These are phyloP conservation scores for Littorina saxatilis DNA, from an alignment of 1,140 invertebrate genomes.

Conservation along the genomic window DNA sequence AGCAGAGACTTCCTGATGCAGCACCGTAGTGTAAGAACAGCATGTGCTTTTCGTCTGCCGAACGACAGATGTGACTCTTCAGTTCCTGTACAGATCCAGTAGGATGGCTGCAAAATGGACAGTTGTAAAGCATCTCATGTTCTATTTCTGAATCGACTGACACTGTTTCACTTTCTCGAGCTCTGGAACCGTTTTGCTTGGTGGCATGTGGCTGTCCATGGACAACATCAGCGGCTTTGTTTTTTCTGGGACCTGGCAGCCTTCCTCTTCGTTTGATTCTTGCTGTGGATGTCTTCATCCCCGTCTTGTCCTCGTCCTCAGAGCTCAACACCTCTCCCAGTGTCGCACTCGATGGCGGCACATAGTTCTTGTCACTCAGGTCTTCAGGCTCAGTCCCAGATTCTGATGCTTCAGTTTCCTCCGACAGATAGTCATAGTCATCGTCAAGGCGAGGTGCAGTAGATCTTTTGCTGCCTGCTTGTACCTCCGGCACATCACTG, in stretches of 20 bases:
- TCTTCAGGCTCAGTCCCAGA: not conserved
- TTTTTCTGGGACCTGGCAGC: too few species aligned
- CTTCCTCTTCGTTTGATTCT: too few species aligned
- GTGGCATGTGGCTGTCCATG: not conserved
- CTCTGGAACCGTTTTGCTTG: not conserved
- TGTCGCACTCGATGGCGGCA: not conserved
- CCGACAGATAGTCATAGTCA: slow-evolving; percentile 2
- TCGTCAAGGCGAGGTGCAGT: not conserved
- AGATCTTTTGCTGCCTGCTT: not conserved
- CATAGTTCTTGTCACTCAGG: not conserved
- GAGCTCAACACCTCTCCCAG: not conserved
- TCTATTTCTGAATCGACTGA: not conserved
- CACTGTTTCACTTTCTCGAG: not conserved
- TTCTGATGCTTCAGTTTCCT: not conserved
- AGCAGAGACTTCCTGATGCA: not conserved
- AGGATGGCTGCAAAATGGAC: not conserved
- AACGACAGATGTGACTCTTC: not conserved
- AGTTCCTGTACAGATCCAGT: not conserved
- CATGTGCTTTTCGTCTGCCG: not conserved
- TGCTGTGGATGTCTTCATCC: too few species aligned
- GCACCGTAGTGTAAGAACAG: not conserved
- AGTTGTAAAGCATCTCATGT: not conserved
- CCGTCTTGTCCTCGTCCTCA: not conserved
- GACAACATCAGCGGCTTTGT: not conserved
- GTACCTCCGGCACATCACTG: not conserved